These are phyloP conservation scores for Burhinus bistriatus DNA, from an alignment of 2,113 vertebrate species.

Conservation along the genomic window DNA sequence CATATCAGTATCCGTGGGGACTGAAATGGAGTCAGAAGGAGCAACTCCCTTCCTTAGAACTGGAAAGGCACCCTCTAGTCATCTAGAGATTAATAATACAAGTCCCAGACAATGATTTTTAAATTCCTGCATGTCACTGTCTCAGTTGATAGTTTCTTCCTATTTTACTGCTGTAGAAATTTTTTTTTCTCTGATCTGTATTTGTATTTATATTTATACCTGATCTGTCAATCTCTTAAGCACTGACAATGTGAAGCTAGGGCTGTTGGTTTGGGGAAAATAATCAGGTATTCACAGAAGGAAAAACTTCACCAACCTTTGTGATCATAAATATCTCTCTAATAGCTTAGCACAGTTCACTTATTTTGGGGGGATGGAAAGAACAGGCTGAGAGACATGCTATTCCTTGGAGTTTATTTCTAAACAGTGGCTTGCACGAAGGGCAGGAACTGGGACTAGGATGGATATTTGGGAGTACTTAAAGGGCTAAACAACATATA, in stretches of 20 bases:
- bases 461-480: not conserved
- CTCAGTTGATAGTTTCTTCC: not conserved
- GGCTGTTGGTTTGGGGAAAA: not conserved
- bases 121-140: not conserved
- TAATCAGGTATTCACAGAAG: not conserved
- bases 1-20: not conserved
- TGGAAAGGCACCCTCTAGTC: not conserved
- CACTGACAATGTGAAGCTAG: not conserved
- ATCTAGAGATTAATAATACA: not conserved
- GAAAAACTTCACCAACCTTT: not conserved
- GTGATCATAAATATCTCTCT: not conserved
- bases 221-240: not conserved
- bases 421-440: not conserved
- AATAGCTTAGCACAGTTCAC: no score
- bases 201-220: not conserved
- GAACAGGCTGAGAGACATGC: not conserved
- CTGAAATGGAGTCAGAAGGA: not conserved
- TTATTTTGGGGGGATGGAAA: not conserved
- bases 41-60: constrained; percentile 26
- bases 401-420: not conserved
- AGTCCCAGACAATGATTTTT: not conserved
- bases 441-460: not conserved
- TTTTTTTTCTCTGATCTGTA: not conserved
- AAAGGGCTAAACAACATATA: not conserved
- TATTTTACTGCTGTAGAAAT: not conserved